Conservation (phyloP, 2,797 vertebrate genomes). For the Perdix hodgsoniae region DNA sequence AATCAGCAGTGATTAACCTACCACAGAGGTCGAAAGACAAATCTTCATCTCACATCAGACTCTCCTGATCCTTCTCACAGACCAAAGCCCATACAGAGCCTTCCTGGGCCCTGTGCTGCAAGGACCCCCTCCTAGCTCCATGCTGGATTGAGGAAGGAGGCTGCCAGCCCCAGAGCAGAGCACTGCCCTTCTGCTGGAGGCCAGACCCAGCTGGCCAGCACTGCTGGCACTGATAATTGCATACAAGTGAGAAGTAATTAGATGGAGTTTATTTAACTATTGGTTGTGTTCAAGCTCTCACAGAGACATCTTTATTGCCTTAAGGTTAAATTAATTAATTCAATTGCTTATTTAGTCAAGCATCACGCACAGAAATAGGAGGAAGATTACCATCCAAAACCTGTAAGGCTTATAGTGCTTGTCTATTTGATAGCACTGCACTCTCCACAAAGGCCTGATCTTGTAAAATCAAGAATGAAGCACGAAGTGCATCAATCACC, state of each 20-base stretch:
- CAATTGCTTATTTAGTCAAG: background rate
- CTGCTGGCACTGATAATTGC: background rate
- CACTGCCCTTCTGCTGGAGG: background rate
- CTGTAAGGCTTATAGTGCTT: background rate
- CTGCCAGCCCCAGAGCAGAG: background rate
- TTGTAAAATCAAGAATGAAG: background rate
- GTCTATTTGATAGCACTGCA: background rate
- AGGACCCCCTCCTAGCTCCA: background rate
- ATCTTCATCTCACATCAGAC: background rate
- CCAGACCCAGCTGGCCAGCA: background rate
- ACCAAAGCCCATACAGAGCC: rapidly evolving
- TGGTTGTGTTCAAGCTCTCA: no score
- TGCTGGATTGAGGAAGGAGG: background rate
- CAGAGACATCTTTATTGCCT: background rate
- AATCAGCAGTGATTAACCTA: conserved; percentile 56
- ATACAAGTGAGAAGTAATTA: conserved; percentile 4
- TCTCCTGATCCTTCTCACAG: background rate
- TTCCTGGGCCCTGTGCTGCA: background rate
- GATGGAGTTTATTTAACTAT: background rate
- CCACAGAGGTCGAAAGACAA: background rate
- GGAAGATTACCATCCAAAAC: conserved; percentile 9
- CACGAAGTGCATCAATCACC: background rate
- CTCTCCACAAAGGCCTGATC: background rate
- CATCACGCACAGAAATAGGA: background rate
- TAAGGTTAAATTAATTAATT: conserved; percentile 26